phyloP scores from a whole-genome alignment of 2,797 vertebrate genomes.

The Leucoraja ocellata region DNA sequence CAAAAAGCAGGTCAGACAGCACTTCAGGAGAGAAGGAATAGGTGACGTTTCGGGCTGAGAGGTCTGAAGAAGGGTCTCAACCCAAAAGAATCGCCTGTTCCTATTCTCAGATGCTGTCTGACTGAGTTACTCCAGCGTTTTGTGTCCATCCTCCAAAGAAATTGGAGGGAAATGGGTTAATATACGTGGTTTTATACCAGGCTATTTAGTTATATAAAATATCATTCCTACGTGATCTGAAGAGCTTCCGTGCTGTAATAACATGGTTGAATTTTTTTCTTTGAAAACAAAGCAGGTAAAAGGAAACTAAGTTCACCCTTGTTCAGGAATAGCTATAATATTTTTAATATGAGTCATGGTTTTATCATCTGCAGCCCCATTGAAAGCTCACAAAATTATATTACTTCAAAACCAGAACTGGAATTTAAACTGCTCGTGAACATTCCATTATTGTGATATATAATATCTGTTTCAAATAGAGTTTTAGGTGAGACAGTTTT shows the following conservation, averaged over 20 bases:
- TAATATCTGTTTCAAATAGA: slow-evolving; percentile 19
- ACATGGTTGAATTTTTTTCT: slow-evolving; percentile 21
- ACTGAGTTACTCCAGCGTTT: too few species aligned
- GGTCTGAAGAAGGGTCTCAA: too few species aligned
- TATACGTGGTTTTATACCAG: background rate
- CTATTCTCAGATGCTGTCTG: too few species aligned
- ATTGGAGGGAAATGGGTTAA: background rate
- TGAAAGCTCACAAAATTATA: background rate
- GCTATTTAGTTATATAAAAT: background rate
- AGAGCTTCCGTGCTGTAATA: background rate
- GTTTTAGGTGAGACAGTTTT: background rate
- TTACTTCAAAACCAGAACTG: background rate
- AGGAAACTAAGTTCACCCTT: background rate
- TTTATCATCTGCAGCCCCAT: background rate
- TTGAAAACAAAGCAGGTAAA: slow-evolving; percentile 11
- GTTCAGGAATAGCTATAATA: background rate
- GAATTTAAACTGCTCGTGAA: background rate
- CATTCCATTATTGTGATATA: slow-evolving; percentile 22
- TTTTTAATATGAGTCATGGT: slow-evolving; percentile 19
- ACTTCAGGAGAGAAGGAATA: too few species aligned
- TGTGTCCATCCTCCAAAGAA: background rate
- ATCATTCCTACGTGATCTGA: background rate
- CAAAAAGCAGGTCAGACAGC: too few species aligned
- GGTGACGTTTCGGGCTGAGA: too few species aligned
- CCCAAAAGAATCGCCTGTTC: too few species aligned